These are phyloP conservation scores for Ectemnius lituratus DNA, from an alignment of 2,888 invertebrate species.

Conservation along the genomic window DNA sequence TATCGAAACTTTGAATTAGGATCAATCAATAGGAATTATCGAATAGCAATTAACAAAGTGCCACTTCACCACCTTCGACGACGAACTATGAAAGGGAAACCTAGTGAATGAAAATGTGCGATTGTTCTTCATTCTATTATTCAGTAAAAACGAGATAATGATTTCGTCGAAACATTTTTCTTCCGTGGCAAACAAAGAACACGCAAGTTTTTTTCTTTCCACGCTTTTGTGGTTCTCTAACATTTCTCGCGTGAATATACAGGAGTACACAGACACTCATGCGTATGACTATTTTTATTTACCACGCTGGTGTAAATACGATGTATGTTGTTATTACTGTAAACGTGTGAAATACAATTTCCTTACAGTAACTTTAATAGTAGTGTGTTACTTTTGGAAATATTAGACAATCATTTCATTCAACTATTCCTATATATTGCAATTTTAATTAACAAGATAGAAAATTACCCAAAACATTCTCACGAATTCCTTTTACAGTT, in stretches of 20 bases:
- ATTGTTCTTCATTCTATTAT: too few relatives aligned
- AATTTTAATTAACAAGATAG: not conserved
- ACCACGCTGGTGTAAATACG: constrained; percentile 47
- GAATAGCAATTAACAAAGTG: too few relatives aligned
- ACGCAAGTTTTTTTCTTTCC: constrained; percentile 10
- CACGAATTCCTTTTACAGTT: constrained; percentile 38
- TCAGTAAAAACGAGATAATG: too few relatives aligned
- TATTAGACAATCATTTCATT: too few relatives aligned
- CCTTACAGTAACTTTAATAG: constrained; percentile 13
- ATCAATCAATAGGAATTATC: too few relatives aligned
- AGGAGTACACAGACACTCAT: constrained; percentile 10
- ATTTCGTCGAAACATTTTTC: not conserved
- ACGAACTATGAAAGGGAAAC: too few relatives aligned
- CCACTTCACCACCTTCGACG: too few relatives aligned
- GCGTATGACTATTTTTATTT: constrained; percentile 22
- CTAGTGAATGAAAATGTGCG: too few relatives aligned
- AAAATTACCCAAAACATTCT: constrained; percentile 23
- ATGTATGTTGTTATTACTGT: constrained; percentile 32
- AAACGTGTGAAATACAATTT: constrained; percentile 37
- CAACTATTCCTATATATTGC: not conserved
- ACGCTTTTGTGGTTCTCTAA: constrained; percentile 8
- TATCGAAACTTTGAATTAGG: too few relatives aligned
- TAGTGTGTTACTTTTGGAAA: not conserved
- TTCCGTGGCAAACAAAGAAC: not conserved
- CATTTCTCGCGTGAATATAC: not conserved